Evolutionary conservation across 2,797 vertebrate genomes (phyloP).

Genomic region (Rhinophrynus dorsalis): DNA sequence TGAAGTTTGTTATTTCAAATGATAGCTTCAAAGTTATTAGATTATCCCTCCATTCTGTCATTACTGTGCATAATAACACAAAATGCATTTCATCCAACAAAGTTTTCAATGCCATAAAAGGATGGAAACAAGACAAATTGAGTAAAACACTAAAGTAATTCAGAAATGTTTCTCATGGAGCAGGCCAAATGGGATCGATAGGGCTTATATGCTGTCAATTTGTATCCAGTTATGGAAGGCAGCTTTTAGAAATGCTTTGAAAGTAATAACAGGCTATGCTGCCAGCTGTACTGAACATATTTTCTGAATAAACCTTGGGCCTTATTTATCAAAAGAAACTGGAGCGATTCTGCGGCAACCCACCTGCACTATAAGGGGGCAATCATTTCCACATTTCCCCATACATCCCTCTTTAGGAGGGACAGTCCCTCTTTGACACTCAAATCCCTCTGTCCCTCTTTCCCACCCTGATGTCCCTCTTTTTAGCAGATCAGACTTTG

Average conservation of each 20-base stretch:
- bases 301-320: not conserved
- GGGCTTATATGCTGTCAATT: not conserved
- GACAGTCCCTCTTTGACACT: no score
- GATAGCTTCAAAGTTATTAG: not conserved
- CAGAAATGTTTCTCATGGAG: not conserved
- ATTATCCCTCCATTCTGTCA: not conserved
- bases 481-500: no score
- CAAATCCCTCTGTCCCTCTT: no score
- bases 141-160: not conserved
- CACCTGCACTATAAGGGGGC: no score
- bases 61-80: not conserved
- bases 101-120: not conserved
- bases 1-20: no score
- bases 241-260: not conserved
- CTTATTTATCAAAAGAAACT: no score
- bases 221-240: not conserved
- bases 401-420: no score
- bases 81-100: not conserved
- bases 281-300: not conserved
- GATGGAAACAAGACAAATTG: not conserved
- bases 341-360: no score
- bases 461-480: no score
- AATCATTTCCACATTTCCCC: no score
- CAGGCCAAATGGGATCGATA: not conserved
- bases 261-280: not conserved